Percentiles rank a stretch among this genome's conserved stretches.
phyloP scores from a whole-genome alignment of 2,113 vertebrate species.

The Setophaga kirtlandii region DNA sequence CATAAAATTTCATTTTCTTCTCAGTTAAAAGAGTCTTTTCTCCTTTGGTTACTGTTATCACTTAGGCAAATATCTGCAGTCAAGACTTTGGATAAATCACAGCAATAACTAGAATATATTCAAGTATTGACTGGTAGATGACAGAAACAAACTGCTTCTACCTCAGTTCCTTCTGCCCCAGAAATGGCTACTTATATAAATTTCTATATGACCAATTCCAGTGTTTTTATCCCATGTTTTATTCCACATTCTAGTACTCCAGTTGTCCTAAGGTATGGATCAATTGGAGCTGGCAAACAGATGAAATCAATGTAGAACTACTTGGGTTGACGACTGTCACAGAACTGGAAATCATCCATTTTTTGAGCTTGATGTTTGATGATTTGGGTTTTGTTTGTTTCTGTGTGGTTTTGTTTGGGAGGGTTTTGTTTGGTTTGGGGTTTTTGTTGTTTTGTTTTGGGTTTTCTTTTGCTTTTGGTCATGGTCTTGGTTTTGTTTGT shows the following conservation, averaged over 20 bases:
- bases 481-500: not conserved
- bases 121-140: not conserved
- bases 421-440: not conserved
- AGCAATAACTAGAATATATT: not conserved
- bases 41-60: not conserved
- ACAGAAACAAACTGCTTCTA: not conserved
- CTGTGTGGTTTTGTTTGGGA: not conserved
- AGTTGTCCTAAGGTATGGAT: not conserved
- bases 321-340: not conserved
- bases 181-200: not conserved
- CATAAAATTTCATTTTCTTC: not conserved
- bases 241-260: not conserved
- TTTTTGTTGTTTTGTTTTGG: not conserved
- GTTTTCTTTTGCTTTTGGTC: too few species aligned
- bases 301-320: not conserved
- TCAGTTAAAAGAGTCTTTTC: not conserved
- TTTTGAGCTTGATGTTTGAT: not conserved
- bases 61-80: not conserved
- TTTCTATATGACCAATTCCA: not conserved
- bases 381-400: not conserved
- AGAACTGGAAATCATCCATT: not conserved
- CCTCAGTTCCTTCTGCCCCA: not conserved
- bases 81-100: not conserved
- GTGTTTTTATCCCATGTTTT: not conserved
- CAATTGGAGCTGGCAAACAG: not conserved